Percentiles rank a stretch among this genome's conserved stretches.
These are phyloP conservation scores for Sialia sialis DNA, from an alignment of 2,113 vertebrate species.

Conservation along the genomic window DNA sequence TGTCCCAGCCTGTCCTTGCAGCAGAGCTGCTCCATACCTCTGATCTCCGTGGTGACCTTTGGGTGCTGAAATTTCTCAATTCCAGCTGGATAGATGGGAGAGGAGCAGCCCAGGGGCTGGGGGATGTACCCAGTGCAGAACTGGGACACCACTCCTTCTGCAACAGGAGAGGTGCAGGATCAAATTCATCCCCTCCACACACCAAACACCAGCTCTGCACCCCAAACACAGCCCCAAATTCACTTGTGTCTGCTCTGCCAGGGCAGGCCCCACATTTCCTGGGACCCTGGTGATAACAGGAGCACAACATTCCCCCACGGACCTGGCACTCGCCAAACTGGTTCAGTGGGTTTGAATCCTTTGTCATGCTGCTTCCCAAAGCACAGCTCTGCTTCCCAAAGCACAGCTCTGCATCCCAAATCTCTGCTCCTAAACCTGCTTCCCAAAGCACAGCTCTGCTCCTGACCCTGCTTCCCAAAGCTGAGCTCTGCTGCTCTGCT, in stretches of 20 bases:
- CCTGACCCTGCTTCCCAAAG: too few species aligned
- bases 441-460: too few species aligned
- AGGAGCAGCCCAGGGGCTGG: not conserved
- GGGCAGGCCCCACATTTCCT: not conserved
- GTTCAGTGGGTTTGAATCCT: not conserved
- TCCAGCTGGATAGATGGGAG: not conserved
- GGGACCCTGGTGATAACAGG: accelerated
- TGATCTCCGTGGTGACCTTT: not conserved
- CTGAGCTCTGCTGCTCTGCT: too few species aligned
- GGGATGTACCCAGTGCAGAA: not conserved
- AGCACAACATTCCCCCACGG: accelerated
- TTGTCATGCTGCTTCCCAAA: not conserved
- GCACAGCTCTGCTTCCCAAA: too few species aligned
- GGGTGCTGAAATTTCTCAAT: not conserved
- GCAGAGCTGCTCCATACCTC: not conserved
- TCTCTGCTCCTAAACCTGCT: too few species aligned
- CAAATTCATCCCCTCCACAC: not conserved
- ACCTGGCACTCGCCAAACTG: accelerated
- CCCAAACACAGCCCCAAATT: not conserved
- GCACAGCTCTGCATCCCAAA: accelerated
- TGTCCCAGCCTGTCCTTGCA: not conserved
- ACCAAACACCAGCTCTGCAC: accelerated
- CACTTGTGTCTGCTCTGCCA: accelerated
- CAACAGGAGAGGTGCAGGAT: not conserved
- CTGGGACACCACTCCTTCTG: not conserved